Percentiles rank a stretch among this genome's conserved stretches.
Conservation (phyloP, 1,140 invertebrate genomes). For the Cyclargus thomasi region DNA sequence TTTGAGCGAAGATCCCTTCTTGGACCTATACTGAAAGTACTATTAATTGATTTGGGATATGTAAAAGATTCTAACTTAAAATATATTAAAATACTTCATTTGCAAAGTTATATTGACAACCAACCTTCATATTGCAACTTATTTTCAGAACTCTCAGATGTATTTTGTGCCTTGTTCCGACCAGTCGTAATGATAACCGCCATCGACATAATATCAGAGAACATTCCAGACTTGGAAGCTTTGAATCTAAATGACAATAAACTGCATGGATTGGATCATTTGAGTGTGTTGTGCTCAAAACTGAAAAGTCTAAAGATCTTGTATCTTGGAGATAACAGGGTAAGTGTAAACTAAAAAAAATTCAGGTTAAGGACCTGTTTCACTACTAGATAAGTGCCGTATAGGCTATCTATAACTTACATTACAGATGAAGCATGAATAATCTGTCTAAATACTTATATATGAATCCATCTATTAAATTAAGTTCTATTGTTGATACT, state of each 20-base stretch:
- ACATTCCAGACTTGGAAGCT: conserved; percentile 87
- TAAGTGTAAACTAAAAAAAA: conserved; percentile 66
- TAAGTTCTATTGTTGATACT: not conserved
- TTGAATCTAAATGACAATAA: conserved; percentile 90
- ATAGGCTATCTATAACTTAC: no score
- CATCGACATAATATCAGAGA: conserved; percentile 85
- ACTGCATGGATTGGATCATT: conserved; percentile 80
- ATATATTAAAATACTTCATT: no score
- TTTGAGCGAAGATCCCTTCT: no score
- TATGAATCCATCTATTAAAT: conserved; percentile 10
- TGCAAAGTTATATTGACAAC: no score
- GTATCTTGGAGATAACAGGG: conserved; percentile 88
- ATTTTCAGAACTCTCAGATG: conserved; percentile 78
- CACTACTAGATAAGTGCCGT: no score
- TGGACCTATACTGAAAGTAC: no score
- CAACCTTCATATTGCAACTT: not conserved
- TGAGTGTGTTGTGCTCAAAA: conserved; percentile 79
- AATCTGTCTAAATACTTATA: no score
- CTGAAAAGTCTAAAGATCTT: conserved; percentile 86
- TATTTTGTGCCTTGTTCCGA: conserved; percentile 85
- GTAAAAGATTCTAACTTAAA: no score
- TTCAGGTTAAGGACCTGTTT: not conserved
- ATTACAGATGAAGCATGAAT: no score
- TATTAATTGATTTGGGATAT: no score
- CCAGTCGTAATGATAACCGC: conserved; percentile 82